phyloP scores from a whole-genome alignment of 1,140 invertebrate genomes.

The Pachypsylla venusta region DNA sequence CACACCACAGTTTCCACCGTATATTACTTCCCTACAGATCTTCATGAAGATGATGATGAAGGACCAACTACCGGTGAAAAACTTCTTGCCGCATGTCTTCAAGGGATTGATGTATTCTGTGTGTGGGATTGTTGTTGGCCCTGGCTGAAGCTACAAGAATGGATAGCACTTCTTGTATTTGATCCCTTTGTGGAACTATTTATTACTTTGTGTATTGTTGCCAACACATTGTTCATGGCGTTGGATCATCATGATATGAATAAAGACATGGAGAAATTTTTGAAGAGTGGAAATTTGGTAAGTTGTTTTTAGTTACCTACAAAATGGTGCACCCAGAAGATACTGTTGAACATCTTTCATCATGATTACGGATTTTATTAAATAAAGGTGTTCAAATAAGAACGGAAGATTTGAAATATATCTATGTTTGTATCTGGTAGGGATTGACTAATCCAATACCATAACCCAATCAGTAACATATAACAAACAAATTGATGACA shows the following conservation, averaged over 20 bases:
- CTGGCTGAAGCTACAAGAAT: slow-evolving; percentile 81
- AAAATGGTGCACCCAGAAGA: too few species aligned
- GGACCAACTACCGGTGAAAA: slow-evolving; percentile 77
- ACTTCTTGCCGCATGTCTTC: slow-evolving; percentile 52
- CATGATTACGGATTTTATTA: too few species aligned
- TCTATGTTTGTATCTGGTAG: too few species aligned
- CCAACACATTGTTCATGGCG: slow-evolving; percentile 97
- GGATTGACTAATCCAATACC: too few species aligned
- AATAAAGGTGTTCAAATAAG: too few species aligned
- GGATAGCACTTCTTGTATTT: slow-evolving; percentile 81
- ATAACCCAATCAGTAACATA: too few species aligned
- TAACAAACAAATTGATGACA: too few species aligned
- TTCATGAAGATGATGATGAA: slow-evolving; percentile 48
- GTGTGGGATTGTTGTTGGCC: slow-evolving; percentile 91
- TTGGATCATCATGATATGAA: slow-evolving; percentile 92
- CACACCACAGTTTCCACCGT: slow-evolving; percentile 52
- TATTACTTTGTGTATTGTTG: slow-evolving; percentile 94
- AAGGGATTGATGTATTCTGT: slow-evolving; percentile 81
- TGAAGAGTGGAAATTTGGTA: slow-evolving; percentile 89
- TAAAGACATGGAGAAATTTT: slow-evolving; percentile 61
- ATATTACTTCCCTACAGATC: slow-evolving; percentile 81
- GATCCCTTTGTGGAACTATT: slow-evolving; percentile 97
- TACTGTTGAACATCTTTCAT: too few species aligned
- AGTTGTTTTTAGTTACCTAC: slow-evolving; percentile 38
- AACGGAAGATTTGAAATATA: too few species aligned